phyloP scores from a whole-genome alignment of 2,888 invertebrate species.

The Monoplex corrugatus region DNA sequence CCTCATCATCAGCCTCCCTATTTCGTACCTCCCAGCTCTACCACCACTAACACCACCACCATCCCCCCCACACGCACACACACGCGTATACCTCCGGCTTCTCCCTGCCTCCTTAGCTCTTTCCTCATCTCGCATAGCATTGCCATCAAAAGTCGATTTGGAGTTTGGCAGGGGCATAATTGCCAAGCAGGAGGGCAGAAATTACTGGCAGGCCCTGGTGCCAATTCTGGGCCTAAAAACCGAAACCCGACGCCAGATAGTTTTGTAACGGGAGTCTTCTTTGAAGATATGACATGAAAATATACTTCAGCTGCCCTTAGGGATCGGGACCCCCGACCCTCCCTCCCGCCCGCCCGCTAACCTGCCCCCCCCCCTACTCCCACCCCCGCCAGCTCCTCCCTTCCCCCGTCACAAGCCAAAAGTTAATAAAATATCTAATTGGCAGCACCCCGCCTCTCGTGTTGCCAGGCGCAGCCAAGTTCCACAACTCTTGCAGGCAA shows the following conservation, averaged over 20 bases:
- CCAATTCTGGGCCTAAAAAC: conserved; percentile 10
- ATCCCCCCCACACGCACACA: no score
- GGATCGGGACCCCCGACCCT: not conserved
- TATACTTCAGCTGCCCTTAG: conserved; percentile 17
- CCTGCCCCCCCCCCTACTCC: no score
- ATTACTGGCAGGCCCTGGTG: conserved; percentile 11
- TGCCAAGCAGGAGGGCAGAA: conserved; percentile 26
- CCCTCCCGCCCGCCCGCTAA: not conserved
- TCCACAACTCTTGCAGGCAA: not conserved
- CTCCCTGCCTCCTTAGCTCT: no score
- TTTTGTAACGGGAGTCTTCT: conserved; percentile 27
- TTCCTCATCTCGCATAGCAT: conserved; percentile 18
- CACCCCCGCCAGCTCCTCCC: no score
- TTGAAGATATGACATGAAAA: conserved; percentile 45
- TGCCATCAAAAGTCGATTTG: conserved; percentile 50
- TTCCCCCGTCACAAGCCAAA: conserved; percentile 16
- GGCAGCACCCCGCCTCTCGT: conserved; percentile 5
- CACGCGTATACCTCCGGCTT: no score
- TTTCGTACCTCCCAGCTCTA: no score
- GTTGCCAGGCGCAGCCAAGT: conserved; percentile 19
- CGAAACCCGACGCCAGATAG: conserved; percentile 35
- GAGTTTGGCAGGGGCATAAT: conserved; percentile 47
- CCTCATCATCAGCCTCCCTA: no score
- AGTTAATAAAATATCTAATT: conserved; percentile 43
- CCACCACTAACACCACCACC: no score